Percentiles rank a stretch among this genome's conserved stretches.
Evolutionary conservation across 2,113 vertebrate species (phyloP).

Genomic region (Dipodomys ordii): DNA sequence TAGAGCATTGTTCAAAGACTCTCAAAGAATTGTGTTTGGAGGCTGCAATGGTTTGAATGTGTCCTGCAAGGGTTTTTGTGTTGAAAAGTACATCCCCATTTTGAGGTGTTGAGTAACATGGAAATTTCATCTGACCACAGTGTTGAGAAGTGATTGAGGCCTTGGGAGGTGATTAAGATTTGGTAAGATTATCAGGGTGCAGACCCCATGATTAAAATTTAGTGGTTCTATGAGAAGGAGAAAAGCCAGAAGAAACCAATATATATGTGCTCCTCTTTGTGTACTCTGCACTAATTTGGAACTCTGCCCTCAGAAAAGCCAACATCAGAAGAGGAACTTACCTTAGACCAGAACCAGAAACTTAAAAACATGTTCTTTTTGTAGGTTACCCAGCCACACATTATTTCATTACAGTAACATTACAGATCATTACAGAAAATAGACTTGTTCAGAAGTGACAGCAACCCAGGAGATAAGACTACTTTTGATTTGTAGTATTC

Average conservation of each 20-base stretch:
- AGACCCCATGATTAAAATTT: background rate
- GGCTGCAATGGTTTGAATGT: background rate
- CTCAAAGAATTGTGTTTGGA: background rate
- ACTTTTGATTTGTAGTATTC: constrained; percentile 57
- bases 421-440: background rate
- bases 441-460: background rate
- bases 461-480: background rate
- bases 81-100: background rate
- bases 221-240: background rate
- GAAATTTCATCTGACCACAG: background rate
- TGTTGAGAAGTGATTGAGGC: background rate
- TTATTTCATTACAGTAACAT: background rate
- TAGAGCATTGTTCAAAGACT: background rate
- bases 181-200: background rate
- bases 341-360: background rate
- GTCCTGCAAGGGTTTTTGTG: background rate
- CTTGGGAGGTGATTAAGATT: background rate
- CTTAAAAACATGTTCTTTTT: background rate
- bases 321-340: background rate
- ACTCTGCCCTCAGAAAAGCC: background rate
- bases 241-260: background rate
- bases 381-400: background rate
- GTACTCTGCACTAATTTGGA: no score
- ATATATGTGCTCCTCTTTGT: background rate
- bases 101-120: background rate